Evolutionary conservation across 1,140 invertebrate genomes (phyloP).

Genomic region (Tetragnatha versicolor): DNA sequence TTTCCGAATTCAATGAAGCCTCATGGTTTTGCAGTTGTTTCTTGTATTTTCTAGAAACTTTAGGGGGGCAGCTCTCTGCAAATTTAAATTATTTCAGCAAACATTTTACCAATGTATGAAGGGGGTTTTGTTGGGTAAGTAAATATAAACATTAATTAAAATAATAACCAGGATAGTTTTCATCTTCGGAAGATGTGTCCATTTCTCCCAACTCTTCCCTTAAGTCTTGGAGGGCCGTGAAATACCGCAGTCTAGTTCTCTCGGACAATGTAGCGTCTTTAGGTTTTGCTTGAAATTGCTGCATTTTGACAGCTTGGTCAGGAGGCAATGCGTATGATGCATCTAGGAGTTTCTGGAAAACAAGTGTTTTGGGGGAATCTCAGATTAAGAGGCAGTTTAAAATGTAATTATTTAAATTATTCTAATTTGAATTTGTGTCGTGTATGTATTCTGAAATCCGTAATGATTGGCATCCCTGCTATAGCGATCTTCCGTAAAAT

Average conservation of each 20-base stretch:
- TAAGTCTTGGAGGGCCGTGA: conserved; percentile 67
- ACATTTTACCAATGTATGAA: too few relatives aligned
- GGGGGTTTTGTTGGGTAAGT: too few relatives aligned
- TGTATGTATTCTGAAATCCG: not conserved
- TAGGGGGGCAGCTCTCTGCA: conserved; percentile 55
- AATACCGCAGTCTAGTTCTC: conserved; percentile 68
- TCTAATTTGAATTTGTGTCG: not conserved
- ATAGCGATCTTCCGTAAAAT: not conserved
- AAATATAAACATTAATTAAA: conserved; percentile 2
- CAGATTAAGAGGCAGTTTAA: not conserved
- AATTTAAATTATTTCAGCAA: too few relatives aligned
- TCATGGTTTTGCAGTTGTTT: conserved; percentile 61
- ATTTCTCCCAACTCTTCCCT: conserved; percentile 71
- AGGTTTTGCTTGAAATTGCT: conserved; percentile 62
- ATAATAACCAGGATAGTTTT: conserved; percentile 70
- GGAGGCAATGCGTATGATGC: conserved; percentile 69
- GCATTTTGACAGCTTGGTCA: conserved; percentile 63
- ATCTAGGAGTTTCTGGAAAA: conserved; percentile 70
- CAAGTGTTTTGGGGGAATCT: not conserved
- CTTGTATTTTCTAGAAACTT: conserved; percentile 68
- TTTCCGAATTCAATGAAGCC: conserved; percentile 67
- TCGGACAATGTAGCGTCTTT: conserved; percentile 65
- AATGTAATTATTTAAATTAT: not conserved
- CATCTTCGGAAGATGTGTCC: conserved; percentile 74
- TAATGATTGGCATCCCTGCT: not conserved